phyloP scores from a whole-genome alignment of 2,888 invertebrate species.

The Cinara cedri region DNA sequence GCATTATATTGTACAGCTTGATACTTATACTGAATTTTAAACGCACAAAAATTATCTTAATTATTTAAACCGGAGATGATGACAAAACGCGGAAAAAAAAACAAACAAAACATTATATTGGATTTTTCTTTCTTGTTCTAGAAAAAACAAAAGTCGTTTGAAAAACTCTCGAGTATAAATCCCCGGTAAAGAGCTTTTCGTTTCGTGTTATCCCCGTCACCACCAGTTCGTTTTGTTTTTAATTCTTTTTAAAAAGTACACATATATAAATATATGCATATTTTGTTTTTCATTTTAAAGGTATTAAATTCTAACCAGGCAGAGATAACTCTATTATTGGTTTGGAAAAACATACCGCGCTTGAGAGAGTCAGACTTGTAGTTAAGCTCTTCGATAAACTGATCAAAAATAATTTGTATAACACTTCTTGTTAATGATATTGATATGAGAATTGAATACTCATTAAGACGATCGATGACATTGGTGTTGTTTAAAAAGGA shows the following conservation, averaged over 20 bases:
- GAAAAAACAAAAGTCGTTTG: not conserved
- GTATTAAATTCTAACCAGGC: not conserved
- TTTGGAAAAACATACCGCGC: too few species aligned
- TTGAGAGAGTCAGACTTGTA: too few species aligned
- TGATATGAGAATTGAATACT: too few species aligned
- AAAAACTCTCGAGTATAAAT: conserved; percentile 2
- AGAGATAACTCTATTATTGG: not conserved
- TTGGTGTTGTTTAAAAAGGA: too few species aligned
- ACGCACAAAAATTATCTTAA: conserved; percentile 5
- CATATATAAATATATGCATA: not conserved
- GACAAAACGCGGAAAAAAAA: not conserved
- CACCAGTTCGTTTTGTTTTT: not conserved
- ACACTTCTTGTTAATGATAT: too few species aligned
- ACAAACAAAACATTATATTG: not conserved
- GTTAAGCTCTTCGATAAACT: too few species aligned
- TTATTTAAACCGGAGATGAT: not conserved
- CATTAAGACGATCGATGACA: too few species aligned
- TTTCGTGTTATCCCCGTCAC: not conserved
- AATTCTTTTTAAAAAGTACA: not conserved
- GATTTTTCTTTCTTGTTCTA: not conserved
- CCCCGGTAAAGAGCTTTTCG: not conserved
- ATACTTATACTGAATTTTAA: not conserved
- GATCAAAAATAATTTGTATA: too few species aligned
- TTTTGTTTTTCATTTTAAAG: not conserved
- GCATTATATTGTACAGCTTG: too few species aligned